Percentiles rank a stretch among this genome's conserved stretches.
These are phyloP conservation scores for Isoperla grammatica DNA, from an alignment of 2,888 invertebrate genomes.

Conservation along the genomic window DNA sequence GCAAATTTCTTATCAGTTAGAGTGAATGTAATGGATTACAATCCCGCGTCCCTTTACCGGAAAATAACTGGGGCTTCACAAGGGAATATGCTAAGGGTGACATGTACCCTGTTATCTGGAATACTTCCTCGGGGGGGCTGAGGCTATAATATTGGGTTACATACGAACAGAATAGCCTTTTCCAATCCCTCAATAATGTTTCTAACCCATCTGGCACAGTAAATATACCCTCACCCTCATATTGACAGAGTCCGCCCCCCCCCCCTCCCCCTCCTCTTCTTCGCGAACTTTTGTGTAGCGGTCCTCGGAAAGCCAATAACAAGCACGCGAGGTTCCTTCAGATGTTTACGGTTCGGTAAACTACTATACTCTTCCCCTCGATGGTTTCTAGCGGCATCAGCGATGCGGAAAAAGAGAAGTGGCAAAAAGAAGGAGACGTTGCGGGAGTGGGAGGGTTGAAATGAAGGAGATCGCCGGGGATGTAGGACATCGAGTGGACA, in stretches of 20 bases:
- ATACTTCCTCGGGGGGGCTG: constrained; percentile 6
- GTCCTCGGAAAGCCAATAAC: constrained; percentile 28
- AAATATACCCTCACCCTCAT: constrained; percentile 16
- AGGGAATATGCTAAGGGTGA: not conserved
- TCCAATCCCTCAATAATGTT: constrained; percentile 17
- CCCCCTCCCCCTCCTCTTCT: constrained; percentile 7
- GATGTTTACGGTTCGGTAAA: constrained; percentile 28
- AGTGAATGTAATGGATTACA: constrained; percentile 20
- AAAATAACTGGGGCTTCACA: constrained; percentile 4
- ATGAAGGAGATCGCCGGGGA: constrained; percentile 15
- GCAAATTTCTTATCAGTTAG: constrained; percentile 24
- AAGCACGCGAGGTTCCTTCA: constrained; percentile 20
- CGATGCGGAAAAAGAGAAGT: constrained; percentile 25
- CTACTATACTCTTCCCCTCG: constrained; percentile 20
- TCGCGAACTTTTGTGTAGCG: constrained; percentile 19
- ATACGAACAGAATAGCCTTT: constrained; percentile 22
- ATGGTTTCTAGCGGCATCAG: constrained; percentile 24
- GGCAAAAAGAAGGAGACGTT: constrained; percentile 22
- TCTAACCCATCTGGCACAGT: constrained; percentile 20
- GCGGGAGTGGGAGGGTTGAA: constrained; percentile 19
- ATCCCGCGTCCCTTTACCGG: constrained; percentile 3
- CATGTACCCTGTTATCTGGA: constrained; percentile 12
- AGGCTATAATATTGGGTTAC: constrained; percentile 23
- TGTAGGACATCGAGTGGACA: constrained; percentile 21
- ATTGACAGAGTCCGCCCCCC: constrained; percentile 18